phyloP scores from a whole-genome alignment of 2,888 invertebrate species.

The Iphiclides podalirius region DNA sequence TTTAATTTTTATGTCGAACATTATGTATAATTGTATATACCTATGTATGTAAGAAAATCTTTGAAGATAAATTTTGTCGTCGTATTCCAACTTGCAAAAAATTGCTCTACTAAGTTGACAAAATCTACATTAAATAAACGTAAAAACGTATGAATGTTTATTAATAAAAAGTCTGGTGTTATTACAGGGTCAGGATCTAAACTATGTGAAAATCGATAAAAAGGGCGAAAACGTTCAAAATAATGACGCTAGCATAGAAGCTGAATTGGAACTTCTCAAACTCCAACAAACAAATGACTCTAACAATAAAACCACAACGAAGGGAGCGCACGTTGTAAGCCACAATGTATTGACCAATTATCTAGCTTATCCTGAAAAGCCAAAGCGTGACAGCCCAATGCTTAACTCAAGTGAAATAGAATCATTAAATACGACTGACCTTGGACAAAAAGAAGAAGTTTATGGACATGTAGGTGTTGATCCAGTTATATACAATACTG shows the following conservation, averaged over 20 bases:
- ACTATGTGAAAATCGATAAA: constrained; percentile 56
- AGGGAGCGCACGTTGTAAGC: constrained; percentile 44
- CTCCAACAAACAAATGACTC: constrained; percentile 54
- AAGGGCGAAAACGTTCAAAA: constrained; percentile 52
- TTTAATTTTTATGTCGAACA: too few relatives aligned
- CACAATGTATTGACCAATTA: constrained; percentile 56
- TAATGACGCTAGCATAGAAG: constrained; percentile 59
- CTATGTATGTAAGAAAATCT: too few relatives aligned
- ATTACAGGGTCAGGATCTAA: constrained; percentile 60
- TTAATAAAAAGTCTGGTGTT: background rate
- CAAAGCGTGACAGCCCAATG: constrained; percentile 66
- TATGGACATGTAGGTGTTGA: constrained; percentile 70
- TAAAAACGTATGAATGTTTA: too few relatives aligned
- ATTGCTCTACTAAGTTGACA: too few relatives aligned
- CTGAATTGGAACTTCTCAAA: constrained; percentile 68
- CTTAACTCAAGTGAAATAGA: constrained; percentile 47
- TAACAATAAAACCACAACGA: constrained; percentile 41
- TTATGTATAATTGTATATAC: too few relatives aligned
- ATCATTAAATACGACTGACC: constrained; percentile 43
- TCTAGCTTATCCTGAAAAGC: constrained; percentile 59
- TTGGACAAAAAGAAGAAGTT: constrained; percentile 69
- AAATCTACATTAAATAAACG: background rate
- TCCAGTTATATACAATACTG: constrained; percentile 53
- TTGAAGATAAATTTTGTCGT: too few relatives aligned
- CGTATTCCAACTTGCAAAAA: too few relatives aligned